Evolutionary conservation across 2,113 vertebrate species (phyloP).

Genomic region (Coryphaenoides rupestris): DNA sequence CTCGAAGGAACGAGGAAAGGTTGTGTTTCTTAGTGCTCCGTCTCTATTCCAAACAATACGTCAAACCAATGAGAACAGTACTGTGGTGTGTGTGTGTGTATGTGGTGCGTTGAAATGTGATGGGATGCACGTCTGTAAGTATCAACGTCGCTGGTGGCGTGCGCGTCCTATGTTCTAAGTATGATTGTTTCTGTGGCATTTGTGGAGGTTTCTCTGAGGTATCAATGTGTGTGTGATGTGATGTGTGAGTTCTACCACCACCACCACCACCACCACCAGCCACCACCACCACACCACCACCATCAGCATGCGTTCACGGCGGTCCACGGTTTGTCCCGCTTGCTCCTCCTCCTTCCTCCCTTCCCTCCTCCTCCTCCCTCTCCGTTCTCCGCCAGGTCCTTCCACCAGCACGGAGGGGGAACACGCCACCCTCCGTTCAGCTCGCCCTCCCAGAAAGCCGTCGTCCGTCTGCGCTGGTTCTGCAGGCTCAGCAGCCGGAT

Average conservation of each 20-base stretch:
- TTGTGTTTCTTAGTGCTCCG: not conserved
- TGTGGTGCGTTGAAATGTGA: not conserved
- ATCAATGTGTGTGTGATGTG: not conserved
- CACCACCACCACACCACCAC: no score
- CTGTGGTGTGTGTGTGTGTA: constrained; percentile 1
- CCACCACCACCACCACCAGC: constrained; percentile 1
- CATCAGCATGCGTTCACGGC: no score
- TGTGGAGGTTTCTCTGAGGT: not conserved
- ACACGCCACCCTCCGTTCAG: constrained; percentile 85
- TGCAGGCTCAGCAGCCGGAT: constrained; percentile 95
- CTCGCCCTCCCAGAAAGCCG: constrained; percentile 98
- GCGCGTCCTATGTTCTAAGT: no score
- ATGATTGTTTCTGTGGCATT: not conserved
- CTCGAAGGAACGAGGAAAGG: no score
- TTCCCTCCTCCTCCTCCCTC: constrained; percentile 74
- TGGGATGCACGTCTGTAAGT: not conserved
- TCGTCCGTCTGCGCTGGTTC: constrained; percentile 95
- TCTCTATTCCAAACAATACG: no score
- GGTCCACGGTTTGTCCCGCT: constrained; percentile 33
- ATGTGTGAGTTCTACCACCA: not conserved
- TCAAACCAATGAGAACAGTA: no score
- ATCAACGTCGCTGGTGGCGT: no score
- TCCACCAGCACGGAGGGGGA: constrained; percentile 96
- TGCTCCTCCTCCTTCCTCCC: constrained; percentile 6
- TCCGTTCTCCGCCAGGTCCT: constrained; percentile 83